Conservation (phyloP, 2,113 vertebrate genomes). For the Leptodactylus fuscus region DNA sequence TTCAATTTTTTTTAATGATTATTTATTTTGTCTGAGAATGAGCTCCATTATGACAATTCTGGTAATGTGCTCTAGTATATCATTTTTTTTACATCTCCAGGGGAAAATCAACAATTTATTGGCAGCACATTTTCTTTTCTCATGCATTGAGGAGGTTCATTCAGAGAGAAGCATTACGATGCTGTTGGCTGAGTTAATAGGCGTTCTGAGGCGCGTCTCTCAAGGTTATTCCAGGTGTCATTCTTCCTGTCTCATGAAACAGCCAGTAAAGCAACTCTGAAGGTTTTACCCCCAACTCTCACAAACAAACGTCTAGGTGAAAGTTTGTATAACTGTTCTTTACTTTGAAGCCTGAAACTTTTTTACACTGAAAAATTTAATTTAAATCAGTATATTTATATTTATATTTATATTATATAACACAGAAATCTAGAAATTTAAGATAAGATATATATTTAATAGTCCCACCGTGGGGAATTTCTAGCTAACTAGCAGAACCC, state of each 20-base stretch:
- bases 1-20: background rate
- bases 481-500: too few relatives aligned
- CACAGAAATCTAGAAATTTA: too few relatives aligned
- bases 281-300: background rate
- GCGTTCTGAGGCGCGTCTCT: conserved; percentile 38
- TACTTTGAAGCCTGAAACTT: background rate
- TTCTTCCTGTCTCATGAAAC: conserved; percentile 27
- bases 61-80: conserved; percentile 31
- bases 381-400: background rate
- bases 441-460: too few relatives aligned
- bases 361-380: background rate
- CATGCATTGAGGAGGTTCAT: conserved; percentile 23
- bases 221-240: conserved; percentile 52
- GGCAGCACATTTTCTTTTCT: conserved; percentile 32
- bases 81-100: conserved; percentile 48
- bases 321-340: background rate
- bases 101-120: background rate
- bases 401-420: too few relatives aligned
- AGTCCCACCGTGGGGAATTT: too few relatives aligned
- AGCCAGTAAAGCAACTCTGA: background rate
- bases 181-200: conserved; percentile 41
- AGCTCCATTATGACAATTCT: conserved; percentile 18
- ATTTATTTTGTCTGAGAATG: conserved; percentile 12
- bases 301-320: background rate
- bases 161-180: conserved; percentile 29